These are phyloP conservation scores for Plemyria rubiginata DNA, from an alignment of 2,888 invertebrate species.

Conservation along the genomic window DNA sequence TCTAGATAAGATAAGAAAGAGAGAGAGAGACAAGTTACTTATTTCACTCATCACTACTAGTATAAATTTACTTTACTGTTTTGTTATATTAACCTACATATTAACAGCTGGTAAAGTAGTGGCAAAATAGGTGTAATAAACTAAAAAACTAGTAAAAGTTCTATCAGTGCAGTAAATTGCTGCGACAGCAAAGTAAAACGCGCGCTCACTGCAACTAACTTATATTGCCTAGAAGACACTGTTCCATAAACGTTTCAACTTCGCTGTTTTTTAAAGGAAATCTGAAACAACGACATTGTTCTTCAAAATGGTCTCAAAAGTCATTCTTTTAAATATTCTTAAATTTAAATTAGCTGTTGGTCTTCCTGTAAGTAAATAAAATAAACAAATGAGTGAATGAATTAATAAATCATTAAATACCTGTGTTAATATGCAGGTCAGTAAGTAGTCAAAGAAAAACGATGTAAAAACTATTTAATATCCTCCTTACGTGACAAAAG, in stretches of 20 bases:
- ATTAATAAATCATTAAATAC: too few relatives aligned
- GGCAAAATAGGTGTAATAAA: neutral
- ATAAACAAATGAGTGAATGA: too few relatives aligned
- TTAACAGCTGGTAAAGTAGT: neutral
- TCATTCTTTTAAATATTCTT: neutral
- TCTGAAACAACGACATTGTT: conserved; percentile 16
- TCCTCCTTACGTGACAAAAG: too few relatives aligned
- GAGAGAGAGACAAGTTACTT: too few relatives aligned
- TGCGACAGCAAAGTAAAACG: conserved; percentile 21
- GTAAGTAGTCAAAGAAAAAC: too few relatives aligned
- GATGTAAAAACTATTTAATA: neutral
- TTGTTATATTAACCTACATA: too few relatives aligned
- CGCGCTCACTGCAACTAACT: conserved; percentile 23
- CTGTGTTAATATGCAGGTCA: too few relatives aligned
- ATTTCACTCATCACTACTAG: too few relatives aligned
- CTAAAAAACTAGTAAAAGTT: neutral
- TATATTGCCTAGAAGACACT: conserved; percentile 25
- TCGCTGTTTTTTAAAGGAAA: conserved; percentile 18
- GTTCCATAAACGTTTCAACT: conserved; percentile 24
- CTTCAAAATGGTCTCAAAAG: neutral
- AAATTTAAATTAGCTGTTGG: neutral
- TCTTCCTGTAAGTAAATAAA: too few relatives aligned
- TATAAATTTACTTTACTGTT: too few relatives aligned
- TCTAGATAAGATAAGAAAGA: too few relatives aligned
- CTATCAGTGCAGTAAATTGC: conserved; percentile 9